These are phyloP conservation scores for Epirrhoe alternata DNA, from an alignment of 2,888 invertebrate species.

Conservation along the genomic window DNA sequence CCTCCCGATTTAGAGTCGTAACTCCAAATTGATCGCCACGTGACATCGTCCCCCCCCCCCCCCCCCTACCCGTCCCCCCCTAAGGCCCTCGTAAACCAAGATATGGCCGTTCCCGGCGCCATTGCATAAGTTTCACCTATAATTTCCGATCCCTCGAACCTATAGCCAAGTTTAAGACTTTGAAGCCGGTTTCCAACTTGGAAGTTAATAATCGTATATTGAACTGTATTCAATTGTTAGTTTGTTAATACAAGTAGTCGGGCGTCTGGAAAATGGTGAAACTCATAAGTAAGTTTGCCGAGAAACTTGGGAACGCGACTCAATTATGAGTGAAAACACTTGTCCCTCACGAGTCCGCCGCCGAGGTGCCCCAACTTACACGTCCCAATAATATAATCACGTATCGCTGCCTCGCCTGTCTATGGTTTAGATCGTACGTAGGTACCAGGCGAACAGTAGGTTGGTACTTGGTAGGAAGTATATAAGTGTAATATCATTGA, in stretches of 20 bases:
- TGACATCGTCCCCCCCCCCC: constrained; percentile 48
- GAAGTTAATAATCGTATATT: constrained; percentile 41
- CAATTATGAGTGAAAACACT: constrained; percentile 15
- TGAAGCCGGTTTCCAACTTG: constrained; percentile 35
- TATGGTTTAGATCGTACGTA: background rate
- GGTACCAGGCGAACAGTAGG: no score
- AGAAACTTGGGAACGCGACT: constrained; percentile 1
- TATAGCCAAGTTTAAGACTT: constrained; percentile 46
- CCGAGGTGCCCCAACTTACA: background rate
- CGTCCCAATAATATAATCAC: no score
- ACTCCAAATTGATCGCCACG: constrained; percentile 67
- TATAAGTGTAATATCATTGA: no score
- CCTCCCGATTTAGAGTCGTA: constrained; percentile 56
- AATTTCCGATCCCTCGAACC: constrained; percentile 58
- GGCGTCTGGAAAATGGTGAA: constrained; percentile 8
- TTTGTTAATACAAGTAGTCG: constrained; percentile 25
- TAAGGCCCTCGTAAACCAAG: constrained; percentile 51
- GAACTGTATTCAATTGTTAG: constrained; percentile 39
- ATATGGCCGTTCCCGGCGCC: constrained; percentile 52
- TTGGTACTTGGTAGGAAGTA: no score
- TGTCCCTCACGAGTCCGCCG: background rate
- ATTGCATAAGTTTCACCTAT: constrained; percentile 66
- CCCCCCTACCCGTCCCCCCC: constrained; percentile 28
- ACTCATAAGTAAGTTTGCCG: constrained; percentile 8
- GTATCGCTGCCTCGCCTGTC: background rate